Conservation (phyloP, 2,888 invertebrate species). For the Drosophila multiciliata region DNA sequence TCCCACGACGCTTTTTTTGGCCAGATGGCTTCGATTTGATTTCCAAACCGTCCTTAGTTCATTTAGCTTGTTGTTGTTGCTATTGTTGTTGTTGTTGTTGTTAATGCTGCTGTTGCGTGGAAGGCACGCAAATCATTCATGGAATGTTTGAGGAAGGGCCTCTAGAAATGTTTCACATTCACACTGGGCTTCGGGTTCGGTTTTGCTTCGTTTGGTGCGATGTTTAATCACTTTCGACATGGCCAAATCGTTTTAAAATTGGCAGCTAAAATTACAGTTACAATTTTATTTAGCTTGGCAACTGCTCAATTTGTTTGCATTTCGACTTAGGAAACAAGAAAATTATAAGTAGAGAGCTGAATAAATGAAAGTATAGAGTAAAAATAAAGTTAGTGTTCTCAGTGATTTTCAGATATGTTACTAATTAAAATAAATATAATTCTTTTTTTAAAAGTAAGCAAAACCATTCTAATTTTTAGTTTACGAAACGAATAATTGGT, state of each 20-base stretch:
- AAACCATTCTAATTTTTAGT: neutral
- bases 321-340: neutral
- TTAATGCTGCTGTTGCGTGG: conserved; percentile 27
- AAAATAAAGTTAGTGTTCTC: neutral
- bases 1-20: conserved; percentile 70
- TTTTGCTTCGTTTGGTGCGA: conserved; percentile 22
- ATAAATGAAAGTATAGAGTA: neutral
- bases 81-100: conserved; percentile 31
- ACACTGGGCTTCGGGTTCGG: conserved; percentile 42
- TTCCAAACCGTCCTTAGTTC: conserved; percentile 55
- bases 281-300: conserved; percentile 16
- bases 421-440: neutral
- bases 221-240: conserved; percentile 55
- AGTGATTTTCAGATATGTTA: neutral
- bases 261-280: conserved; percentile 30
- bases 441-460: neutral
- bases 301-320: conserved; percentile 1
- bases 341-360: neutral
- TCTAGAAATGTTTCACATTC: conserved; percentile 57
- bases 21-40: conserved; percentile 81
- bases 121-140: conserved; percentile 73
- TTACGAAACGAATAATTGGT: neutral
- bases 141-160: conserved; percentile 59
- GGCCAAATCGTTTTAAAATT: conserved; percentile 49
- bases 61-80: conserved; percentile 13